Percentiles rank a stretch among this genome's conserved stretches.
These are phyloP conservation scores for Pseudomyrmex sp. DNA, from an alignment of 1,140 invertebrate genomes.

Conservation along the genomic window DNA sequence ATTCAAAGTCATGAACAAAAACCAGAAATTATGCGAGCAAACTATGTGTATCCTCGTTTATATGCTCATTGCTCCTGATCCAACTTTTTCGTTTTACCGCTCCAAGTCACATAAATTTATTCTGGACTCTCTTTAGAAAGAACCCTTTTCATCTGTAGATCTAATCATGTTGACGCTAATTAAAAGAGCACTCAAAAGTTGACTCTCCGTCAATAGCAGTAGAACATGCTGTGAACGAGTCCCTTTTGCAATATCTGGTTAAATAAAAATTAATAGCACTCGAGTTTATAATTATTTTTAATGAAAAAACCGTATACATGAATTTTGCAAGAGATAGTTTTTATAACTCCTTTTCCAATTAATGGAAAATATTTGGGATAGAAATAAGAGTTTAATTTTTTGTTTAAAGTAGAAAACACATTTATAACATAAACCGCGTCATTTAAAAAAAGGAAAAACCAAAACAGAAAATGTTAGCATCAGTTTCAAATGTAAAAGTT, in stretches of 20 bases:
- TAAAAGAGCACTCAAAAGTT: constrained; percentile 38
- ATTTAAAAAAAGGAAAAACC: neutral
- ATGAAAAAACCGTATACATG: constrained; percentile 14
- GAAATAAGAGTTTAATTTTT: constrained; percentile 18
- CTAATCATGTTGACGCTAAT: constrained; percentile 42
- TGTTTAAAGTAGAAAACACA: neutral
- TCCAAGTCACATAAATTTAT: constrained; percentile 64
- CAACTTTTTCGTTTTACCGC: constrained; percentile 47
- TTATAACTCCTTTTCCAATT: neutral
- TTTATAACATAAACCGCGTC: neutral
- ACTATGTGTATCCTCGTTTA: constrained; percentile 3
- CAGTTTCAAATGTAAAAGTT: neutral
- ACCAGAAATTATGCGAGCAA: neutral
- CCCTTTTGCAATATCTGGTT: constrained; percentile 19
- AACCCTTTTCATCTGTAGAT: constrained; percentile 24
- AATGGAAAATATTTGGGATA: neutral
- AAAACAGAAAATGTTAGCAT: neutral
- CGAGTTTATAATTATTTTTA: constrained; percentile 43
- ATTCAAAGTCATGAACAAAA: neutral
- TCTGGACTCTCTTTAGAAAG: constrained; percentile 36
- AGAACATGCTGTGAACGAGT: constrained; percentile 6
- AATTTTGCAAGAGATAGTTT: constrained; percentile 14
- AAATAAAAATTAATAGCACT: constrained; percentile 33
- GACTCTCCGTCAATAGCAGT: constrained; percentile 50
- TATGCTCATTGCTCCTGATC: neutral